Percentiles rank a stretch among this genome's conserved stretches.
Conservation (phyloP, 2,888 invertebrate genomes). For the Callinectes sapidus region DNA sequence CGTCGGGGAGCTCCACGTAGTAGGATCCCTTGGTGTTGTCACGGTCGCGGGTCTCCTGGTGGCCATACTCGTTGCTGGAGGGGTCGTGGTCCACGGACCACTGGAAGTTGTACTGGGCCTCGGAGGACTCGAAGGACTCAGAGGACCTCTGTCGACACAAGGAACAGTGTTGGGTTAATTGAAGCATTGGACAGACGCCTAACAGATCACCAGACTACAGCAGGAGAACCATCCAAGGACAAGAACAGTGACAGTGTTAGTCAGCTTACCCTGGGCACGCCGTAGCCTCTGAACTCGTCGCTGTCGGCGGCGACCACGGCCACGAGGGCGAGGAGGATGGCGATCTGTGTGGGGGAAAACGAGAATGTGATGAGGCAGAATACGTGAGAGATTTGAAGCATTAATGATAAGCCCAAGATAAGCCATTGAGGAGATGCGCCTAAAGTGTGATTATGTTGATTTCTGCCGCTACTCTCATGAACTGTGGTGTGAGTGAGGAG, state of each 20-base stretch:
- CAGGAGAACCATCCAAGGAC: not conserved
- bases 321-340: conserved; percentile 1
- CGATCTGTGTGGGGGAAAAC: not conserved
- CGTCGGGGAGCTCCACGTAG: conserved; percentile 63
- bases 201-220: not conserved
- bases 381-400: not conserved
- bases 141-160: conserved; percentile 4
- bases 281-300: conserved; percentile 23
- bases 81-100: conserved; percentile 47
- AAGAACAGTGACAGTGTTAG: not conserved
- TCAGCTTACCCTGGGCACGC: conserved; percentile 8
- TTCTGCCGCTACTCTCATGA: not conserved
- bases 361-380: not conserved
- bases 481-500: not conserved
- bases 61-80: conserved; percentile 59
- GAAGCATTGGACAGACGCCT: not conserved
- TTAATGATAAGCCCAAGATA: not conserved
- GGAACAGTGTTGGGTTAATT: not conserved
- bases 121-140: conserved; percentile 32
- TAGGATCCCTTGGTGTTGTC: conserved; percentile 57
- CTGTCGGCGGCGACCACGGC: conserved; percentile 15
- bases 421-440: not conserved
- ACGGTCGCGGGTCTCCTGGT: conserved; percentile 44
- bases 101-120: conserved; percentile 56
- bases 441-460: not conserved